A percentile compares a stretch with the other conserved stretches of the same genome.
Conservation (phyloP, 2,888 invertebrate species). For the Crossocerus cetratus region DNA sequence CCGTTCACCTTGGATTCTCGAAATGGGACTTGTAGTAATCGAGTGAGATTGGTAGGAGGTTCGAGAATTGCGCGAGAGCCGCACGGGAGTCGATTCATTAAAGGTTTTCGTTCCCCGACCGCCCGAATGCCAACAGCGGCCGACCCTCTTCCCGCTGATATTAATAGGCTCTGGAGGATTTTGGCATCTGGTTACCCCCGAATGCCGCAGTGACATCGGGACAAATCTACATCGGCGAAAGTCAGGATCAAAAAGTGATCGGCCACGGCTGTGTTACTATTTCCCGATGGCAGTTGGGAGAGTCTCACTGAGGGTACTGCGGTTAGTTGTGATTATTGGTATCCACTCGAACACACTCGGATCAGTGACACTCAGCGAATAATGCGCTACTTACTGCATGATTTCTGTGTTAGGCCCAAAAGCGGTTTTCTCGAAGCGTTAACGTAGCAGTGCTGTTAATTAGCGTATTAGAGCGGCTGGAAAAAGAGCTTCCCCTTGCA, state of each 20-base stretch:
- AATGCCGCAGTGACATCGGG: slow-evolving; percentile 29
- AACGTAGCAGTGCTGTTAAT: slow-evolving; percentile 54
- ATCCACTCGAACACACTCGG: background rate
- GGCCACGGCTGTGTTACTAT: no score
- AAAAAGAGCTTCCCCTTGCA: slow-evolving; percentile 27
- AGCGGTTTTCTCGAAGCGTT: slow-evolving; percentile 66
- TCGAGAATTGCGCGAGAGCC: background rate
- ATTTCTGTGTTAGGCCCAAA: slow-evolving; percentile 62
- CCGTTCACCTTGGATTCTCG: no score
- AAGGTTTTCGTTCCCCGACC: slow-evolving; percentile 18
- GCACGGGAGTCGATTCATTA: slow-evolving; percentile 4
- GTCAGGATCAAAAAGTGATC: slow-evolving; percentile 22
- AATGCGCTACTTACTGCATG: slow-evolving; percentile 70
- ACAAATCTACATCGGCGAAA: slow-evolving; percentile 12
- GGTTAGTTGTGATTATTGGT: background rate
- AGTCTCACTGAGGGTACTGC: no score
- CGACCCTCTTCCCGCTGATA: slow-evolving; percentile 30
- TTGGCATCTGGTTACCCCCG: slow-evolving; percentile 31
- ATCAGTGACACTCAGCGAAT: slow-evolving; percentile 22
- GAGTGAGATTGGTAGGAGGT: no score
- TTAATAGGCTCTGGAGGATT: slow-evolving; percentile 39
- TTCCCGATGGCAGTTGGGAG: background rate
- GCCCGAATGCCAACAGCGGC: slow-evolving; percentile 26
- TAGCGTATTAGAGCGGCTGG: slow-evolving; percentile 44
- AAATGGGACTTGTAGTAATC: no score